Percentiles rank a stretch among this genome's conserved stretches.
phyloP scores from a whole-genome alignment of 2,113 vertebrate species.

The Anhinga rufa region DNA sequence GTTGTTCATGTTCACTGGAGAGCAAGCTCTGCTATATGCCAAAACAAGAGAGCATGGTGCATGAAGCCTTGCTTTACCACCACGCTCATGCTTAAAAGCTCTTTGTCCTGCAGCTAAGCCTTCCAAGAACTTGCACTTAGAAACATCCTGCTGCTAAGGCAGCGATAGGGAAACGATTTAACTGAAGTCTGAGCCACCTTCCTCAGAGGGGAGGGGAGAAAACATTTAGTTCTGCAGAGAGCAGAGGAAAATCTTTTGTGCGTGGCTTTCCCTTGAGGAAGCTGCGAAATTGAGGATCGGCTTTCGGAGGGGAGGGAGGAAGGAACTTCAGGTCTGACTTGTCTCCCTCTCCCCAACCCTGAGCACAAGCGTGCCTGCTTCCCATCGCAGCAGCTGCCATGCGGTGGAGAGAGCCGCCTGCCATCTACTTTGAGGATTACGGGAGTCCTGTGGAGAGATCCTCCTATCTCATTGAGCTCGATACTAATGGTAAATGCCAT shows the following conservation, averaged over 20 bases:
- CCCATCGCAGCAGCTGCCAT: not conserved
- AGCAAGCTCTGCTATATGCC: not conserved
- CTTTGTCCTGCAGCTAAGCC: not conserved
- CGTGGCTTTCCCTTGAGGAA: not conserved
- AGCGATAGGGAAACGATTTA: not conserved
- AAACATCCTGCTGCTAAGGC: not conserved
- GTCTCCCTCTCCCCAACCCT: not conserved
- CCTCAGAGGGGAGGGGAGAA: slow-evolving; percentile 18
- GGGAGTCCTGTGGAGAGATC: slow-evolving; percentile 26
- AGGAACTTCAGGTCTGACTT: not conserved
- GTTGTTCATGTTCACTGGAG: not conserved
- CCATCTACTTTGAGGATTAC: not conserved
- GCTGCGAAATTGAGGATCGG: not conserved
- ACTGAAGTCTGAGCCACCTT: not conserved
- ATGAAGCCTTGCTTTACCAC: not conserved
- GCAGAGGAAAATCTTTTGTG: not conserved
- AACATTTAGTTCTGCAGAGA: not conserved
- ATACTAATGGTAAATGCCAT: slow-evolving; percentile 32
- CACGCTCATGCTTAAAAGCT: not conserved
- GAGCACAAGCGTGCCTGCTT: not conserved
- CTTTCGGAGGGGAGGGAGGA: not conserved
- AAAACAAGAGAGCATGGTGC: not conserved
- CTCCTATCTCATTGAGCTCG: slow-evolving; percentile 10
- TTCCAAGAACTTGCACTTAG: not conserved
- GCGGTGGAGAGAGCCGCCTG: not conserved